Conservation (phyloP, 2,113 vertebrate genomes). For the Sporophila hypoxantha region DNA sequence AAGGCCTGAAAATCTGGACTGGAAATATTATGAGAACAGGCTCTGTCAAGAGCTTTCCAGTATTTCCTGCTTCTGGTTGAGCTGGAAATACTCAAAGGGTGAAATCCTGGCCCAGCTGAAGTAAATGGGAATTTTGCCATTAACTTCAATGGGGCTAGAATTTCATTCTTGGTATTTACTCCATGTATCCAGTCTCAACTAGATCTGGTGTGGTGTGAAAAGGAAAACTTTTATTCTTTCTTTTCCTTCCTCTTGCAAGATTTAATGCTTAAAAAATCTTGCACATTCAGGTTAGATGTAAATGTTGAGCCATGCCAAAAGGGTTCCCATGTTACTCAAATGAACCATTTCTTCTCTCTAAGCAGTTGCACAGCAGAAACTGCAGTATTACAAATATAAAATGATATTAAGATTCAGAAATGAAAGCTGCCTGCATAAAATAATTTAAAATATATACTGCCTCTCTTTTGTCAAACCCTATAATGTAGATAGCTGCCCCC, state of each 20-base stretch:
- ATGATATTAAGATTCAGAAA: background rate
- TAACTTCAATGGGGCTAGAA: constrained; percentile 49
- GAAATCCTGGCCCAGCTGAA: constrained; percentile 39
- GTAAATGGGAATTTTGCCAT: constrained; percentile 42
- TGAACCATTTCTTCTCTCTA: background rate
- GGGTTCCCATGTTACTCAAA: background rate
- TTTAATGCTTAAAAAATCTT: background rate
- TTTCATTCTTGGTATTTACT: constrained; percentile 50
- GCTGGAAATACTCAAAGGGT: constrained; percentile 49
- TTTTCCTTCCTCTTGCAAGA: constrained; percentile 39
- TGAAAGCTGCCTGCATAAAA: background rate
- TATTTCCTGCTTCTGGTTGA: constrained; percentile 60
- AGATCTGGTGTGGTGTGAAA: constrained; percentile 50
- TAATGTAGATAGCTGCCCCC: background rate
- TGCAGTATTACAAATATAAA: background rate
- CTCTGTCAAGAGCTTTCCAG: constrained; percentile 52
- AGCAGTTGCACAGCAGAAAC: background rate
- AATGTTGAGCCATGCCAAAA: background rate
- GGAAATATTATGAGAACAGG: constrained; percentile 46
- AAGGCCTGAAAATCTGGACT: constrained; percentile 34
- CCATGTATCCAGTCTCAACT: constrained; percentile 26
- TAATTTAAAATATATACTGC: background rate
- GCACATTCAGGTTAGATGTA: background rate
- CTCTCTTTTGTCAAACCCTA: background rate
- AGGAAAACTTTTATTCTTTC: constrained; percentile 30